A percentile compares a stretch with the other conserved stretches of the same genome.
Conservation (phyloP, 2,113 vertebrate species). For the Python bivittatus region DNA sequence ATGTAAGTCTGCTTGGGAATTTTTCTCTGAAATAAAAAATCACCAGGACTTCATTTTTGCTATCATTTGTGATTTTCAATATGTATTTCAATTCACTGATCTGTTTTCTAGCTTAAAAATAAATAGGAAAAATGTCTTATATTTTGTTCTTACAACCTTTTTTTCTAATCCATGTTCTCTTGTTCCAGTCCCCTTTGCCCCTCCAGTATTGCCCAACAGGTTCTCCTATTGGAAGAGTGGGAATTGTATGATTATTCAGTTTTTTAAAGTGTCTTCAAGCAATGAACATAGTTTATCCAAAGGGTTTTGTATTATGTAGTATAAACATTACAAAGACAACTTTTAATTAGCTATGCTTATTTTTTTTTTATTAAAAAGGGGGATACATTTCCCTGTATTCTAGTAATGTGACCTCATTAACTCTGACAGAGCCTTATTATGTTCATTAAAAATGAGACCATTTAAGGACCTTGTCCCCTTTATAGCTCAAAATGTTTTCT, state of each 20-base stretch:
- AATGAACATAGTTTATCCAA: neutral
- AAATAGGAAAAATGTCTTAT: neutral
- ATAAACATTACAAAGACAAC: neutral
- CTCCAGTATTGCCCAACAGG: neutral
- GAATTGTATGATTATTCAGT: neutral
- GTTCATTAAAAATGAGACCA: neutral
- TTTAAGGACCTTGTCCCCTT: neutral
- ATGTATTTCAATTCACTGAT: neutral
- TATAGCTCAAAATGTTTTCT: neutral
- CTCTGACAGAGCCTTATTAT: neutral
- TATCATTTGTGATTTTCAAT: neutral
- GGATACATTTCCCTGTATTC: neutral
- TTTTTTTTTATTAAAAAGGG: neutral
- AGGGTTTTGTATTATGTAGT: neutral
- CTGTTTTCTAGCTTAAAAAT: conserved; percentile 7
- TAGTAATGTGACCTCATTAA: neutral
- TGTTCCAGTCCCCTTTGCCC: neutral
- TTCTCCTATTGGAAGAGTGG: neutral
- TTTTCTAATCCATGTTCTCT: neutral
- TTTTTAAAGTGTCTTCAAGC: neutral
- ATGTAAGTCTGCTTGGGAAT: neutral
- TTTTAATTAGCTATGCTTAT: neutral
- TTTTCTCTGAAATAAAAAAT: conserved; percentile 5
- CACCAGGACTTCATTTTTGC: neutral
- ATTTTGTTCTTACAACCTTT: neutral